phyloP scores from a whole-genome alignment of 2,113 vertebrate genomes.

The Isurus oxyrinchus region DNA sequence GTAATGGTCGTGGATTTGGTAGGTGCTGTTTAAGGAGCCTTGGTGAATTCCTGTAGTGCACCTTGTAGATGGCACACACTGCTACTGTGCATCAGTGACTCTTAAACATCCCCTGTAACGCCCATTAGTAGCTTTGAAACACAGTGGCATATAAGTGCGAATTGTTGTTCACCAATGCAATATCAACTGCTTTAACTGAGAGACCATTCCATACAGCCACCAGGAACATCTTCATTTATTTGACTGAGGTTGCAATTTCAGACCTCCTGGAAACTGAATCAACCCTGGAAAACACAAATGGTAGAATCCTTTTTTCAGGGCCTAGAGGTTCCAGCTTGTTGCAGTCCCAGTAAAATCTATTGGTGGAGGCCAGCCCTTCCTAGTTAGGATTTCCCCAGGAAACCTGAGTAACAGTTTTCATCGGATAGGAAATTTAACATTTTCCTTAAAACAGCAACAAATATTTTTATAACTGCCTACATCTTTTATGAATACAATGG shows the following conservation, averaged over 20 bases:
- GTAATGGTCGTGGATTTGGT: too few relatives aligned
- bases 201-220: background rate
- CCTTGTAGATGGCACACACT: too few relatives aligned
- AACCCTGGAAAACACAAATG: background rate
- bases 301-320: background rate
- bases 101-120: too few relatives aligned
- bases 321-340: background rate
- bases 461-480: background rate
- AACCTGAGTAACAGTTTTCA: background rate
- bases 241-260: background rate
- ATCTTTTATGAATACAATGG: background rate
- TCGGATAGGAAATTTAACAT: background rate
- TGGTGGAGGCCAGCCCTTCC: background rate
- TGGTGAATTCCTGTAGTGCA: too few relatives aligned
- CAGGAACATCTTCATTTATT: background rate
- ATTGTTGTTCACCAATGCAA: background rate
- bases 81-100: too few relatives aligned
- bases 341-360: background rate
- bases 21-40: too few relatives aligned
- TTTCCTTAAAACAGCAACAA: background rate
- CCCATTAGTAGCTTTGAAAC: background rate
- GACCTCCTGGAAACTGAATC: background rate
- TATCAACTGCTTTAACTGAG: background rate
- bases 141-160: background rate
- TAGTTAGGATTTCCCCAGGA: background rate